A percentile compares a stretch with the other conserved stretches of the same genome.
Conservation (phyloP, 2,797 vertebrate species). For the Cyclura pinguis region DNA sequence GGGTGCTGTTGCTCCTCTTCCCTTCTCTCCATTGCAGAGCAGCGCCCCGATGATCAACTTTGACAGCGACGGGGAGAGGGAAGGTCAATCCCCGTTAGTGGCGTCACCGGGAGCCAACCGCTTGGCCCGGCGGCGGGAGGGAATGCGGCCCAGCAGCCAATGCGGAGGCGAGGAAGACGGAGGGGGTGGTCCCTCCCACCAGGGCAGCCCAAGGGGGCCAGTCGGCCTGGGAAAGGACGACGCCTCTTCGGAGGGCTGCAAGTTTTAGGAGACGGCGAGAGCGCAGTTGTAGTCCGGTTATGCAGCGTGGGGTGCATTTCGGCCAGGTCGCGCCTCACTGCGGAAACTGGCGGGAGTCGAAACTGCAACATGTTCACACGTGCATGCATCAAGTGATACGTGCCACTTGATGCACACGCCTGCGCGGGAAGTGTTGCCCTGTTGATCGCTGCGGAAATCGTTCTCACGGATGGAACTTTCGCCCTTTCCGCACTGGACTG, state of each 20-base stretch:
- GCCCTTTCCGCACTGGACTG: no score
- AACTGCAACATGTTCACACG: neutral
- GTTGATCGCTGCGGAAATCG: neutral
- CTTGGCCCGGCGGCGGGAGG: neutral
- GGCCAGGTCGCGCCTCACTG: neutral
- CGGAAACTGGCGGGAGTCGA: neutral
- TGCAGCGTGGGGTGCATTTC: no score
- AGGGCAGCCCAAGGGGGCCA: neutral
- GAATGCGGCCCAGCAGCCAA: slow-evolving; percentile 14
- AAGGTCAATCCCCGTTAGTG: neutral
- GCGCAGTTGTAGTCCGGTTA: no score
- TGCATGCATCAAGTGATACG: neutral
- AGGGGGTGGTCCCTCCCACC: neutral
- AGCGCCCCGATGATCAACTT: slow-evolving; percentile 44
- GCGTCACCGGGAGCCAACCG: neutral
- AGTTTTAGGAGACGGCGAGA: no score
- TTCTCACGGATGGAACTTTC: neutral
- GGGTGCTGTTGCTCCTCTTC: slow-evolving; percentile 10
- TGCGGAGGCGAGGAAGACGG: neutral
- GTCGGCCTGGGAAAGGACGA: no score
- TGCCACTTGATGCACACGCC: neutral
- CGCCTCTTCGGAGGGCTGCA: no score
- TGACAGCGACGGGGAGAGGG: slow-evolving; percentile 27
- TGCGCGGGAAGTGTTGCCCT: neutral
- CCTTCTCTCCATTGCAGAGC: slow-evolving; percentile 57